Conservation (phyloP, 92 coral and sea anemone species). For the Blastomussa wellsi region DNA sequence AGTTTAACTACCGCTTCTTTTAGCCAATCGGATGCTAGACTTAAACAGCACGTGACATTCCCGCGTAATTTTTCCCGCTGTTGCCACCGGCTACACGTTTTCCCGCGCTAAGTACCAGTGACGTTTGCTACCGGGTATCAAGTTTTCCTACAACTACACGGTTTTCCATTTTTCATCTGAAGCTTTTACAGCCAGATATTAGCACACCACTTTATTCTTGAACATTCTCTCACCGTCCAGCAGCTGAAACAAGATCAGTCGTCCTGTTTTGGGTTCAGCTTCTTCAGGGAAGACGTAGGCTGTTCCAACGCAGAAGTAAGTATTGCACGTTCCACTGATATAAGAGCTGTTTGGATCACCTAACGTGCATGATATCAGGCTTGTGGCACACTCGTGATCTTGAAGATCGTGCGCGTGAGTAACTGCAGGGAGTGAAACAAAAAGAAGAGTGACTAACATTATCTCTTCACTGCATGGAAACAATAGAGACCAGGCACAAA, state of each 20-base stretch:
- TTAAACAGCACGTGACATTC: neutral
- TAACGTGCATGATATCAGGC: constrained; percentile 90
- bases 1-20: neutral
- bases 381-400: constrained; percentile 86
- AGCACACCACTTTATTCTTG: neutral
- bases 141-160: neutral
- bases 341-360: constrained; percentile 80
- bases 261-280: constrained; percentile 91
- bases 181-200: neutral
- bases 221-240: constrained; percentile 67
- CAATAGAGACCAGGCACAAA: too few relatives aligned
- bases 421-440: constrained; percentile 51
- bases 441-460: too few relatives aligned
- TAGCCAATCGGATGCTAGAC: neutral
- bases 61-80: neutral
- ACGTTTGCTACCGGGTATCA: neutral
- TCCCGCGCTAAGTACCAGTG: neutral
- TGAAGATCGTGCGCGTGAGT: constrained; percentile 90
- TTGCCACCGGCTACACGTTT: neutral
- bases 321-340: constrained; percentile 54
- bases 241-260: constrained; percentile 85
- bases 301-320: constrained; percentile 95
- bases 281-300: constrained; percentile 95
- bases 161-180: neutral
- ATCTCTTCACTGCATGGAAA: too few relatives aligned